A percentile compares a stretch with the other conserved stretches of the same genome.
Evolutionary conservation across 2,113 vertebrate genomes (phyloP).

Genomic region (Salminus brasiliensis): DNA sequence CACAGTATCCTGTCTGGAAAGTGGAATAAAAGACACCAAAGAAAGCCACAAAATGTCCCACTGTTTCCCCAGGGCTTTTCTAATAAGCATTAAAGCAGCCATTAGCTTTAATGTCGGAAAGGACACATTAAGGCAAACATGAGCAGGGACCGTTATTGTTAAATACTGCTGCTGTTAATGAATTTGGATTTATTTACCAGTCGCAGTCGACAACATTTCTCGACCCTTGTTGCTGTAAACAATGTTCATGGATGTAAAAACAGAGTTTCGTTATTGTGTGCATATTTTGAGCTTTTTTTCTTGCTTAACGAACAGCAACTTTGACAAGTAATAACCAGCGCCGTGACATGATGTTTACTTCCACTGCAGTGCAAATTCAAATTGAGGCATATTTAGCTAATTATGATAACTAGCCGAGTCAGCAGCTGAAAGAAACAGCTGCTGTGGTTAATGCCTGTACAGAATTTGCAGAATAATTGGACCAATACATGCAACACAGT

Average conservation of each 20-base stretch:
- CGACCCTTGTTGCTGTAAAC: neutral
- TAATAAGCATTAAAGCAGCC: slow-evolving; percentile 59
- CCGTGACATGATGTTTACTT: neutral
- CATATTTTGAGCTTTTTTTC: neutral
- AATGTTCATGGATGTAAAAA: neutral
- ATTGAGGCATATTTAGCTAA: slow-evolving; percentile 33
- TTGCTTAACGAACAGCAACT: slow-evolving; percentile 10
- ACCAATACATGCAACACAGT: neutral
- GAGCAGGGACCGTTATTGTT: slow-evolving; percentile 1
- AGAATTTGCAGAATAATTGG: neutral
- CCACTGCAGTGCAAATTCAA: slow-evolving; percentile 13
- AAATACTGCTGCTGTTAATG: neutral
- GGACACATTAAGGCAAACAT: slow-evolving; percentile 56
- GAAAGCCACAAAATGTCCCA: slow-evolving; percentile 32
- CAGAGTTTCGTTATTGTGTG: neutral
- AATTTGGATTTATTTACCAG: slow-evolving; percentile 4
- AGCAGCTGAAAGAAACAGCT: slow-evolving; percentile 29
- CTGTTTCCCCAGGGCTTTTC: slow-evolving; percentile 63
- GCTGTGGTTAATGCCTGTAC: slow-evolving; percentile 14
- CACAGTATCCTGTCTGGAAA: slow-evolving; percentile 56
- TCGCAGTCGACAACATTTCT: neutral
- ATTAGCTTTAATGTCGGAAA: slow-evolving; percentile 63
- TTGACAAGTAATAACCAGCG: slow-evolving; percentile 1
- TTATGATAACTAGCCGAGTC: slow-evolving; percentile 27
- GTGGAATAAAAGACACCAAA: slow-evolving; percentile 44